phyloP scores from a whole-genome alignment of 2,888 invertebrate genomes.

The Caenorhabditis virilis region DNA sequence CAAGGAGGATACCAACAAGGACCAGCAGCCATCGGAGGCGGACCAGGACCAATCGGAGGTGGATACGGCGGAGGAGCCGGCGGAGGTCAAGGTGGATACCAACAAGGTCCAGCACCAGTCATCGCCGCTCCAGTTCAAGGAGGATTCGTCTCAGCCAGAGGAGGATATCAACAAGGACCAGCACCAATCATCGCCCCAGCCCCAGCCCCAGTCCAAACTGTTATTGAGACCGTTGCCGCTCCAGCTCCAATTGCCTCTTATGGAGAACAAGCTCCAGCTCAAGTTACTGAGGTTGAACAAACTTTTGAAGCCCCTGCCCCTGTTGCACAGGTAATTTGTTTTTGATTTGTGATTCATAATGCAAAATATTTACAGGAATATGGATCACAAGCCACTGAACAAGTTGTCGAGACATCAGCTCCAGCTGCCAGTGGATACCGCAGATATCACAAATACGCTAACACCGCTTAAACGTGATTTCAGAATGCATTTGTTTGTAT shows the following conservation, averaged over 20 bases:
- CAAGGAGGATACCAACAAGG: constrained; percentile 18
- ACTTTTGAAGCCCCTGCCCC: constrained; percentile 16
- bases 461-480: not conserved
- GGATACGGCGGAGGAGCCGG: constrained; percentile 20
- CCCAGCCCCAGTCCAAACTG: constrained; percentile 2
- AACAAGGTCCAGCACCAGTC: constrained; percentile 16
- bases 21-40: constrained; percentile 10
- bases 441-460: constrained; percentile 4
- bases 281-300: constrained; percentile 8
- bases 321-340: constrained; percentile 10
- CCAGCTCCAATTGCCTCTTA: constrained; percentile 27
- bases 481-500: not conserved
- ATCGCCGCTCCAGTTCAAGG: constrained; percentile 6
- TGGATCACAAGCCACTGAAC: constrained; percentile 28
- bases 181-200: constrained; percentile 5
- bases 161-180: constrained; percentile 8
- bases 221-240: not conserved
- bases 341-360: too few relatives aligned
- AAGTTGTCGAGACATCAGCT: constrained; percentile 21
- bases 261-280: constrained; percentile 32
- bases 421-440: constrained; percentile 21
- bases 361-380: constrained; percentile 19
- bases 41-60: constrained; percentile 12
- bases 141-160: too few relatives aligned
- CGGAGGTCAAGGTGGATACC: constrained; percentile 16